Evolutionary conservation across 2,888 invertebrate genomes (phyloP).

Genomic region (Chalcis sispes): DNA sequence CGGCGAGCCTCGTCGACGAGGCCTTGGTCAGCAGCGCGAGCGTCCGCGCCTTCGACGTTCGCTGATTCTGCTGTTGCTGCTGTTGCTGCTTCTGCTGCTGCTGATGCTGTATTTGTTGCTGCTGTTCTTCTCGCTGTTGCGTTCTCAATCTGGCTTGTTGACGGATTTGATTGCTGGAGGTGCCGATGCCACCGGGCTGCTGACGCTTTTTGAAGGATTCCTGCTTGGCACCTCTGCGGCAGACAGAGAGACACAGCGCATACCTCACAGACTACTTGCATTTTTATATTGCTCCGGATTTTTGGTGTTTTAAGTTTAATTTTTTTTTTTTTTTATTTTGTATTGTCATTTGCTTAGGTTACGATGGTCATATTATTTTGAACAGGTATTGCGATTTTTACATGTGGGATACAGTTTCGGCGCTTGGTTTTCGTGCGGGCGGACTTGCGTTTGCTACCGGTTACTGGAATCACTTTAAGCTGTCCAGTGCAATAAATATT

Average conservation of each 20-base stretch:
- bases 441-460: constrained; percentile 34
- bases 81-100: constrained; percentile 54
- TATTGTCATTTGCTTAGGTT: background rate
- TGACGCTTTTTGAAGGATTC: constrained; percentile 71
- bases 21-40: constrained; percentile 30
- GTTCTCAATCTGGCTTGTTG: background rate
- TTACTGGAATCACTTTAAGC: too few relatives aligned
- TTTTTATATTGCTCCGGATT: background rate
- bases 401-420: too few relatives aligned
- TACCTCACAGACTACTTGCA: constrained; percentile 26
- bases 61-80: constrained; percentile 38
- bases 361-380: background rate
- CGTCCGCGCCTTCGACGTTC: constrained; percentile 19
- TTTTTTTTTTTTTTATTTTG: constrained; percentile 17
- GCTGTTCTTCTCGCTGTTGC: constrained; percentile 54
- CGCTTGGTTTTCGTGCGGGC: background rate
- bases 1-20: constrained; percentile 42
- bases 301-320: background rate
- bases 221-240: constrained; percentile 74
- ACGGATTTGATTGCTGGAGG: background rate
- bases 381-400: background rate
- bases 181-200: constrained; percentile 42
- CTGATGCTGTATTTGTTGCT: constrained; percentile 53
- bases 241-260: constrained; percentile 58
- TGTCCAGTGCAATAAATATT: too few relatives aligned